These are phyloP conservation scores for Phycodurus eques DNA, from an alignment of 2,113 vertebrate genomes.

Conservation along the genomic window DNA sequence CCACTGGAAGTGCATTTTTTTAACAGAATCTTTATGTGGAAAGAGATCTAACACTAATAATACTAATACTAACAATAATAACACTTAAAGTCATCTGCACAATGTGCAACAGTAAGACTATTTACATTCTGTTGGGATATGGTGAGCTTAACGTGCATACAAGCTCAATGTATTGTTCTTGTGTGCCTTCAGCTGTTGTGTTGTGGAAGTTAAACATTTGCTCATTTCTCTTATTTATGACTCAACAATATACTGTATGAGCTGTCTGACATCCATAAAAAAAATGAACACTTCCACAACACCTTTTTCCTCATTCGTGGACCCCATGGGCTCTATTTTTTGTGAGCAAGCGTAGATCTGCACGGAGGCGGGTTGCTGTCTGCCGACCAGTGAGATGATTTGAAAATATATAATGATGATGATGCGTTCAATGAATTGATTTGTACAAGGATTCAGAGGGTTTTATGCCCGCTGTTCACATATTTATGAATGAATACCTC, in stretches of 20 bases:
- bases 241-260: neutral
- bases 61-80: slow-evolving; percentile 17
- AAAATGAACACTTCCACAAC: slow-evolving; percentile 43
- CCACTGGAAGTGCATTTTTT: neutral
- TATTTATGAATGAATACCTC: too few relatives aligned
- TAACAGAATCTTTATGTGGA: neutral
- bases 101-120: slow-evolving; percentile 3
- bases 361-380: too few relatives aligned
- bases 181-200: neutral
- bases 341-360: too few relatives aligned
- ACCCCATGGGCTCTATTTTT: neutral
- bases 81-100: slow-evolving; percentile 31
- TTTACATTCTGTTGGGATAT: neutral
- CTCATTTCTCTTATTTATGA: slow-evolving; percentile 29
- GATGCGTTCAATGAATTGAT: too few relatives aligned
- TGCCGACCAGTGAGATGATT: too few relatives aligned
- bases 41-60: slow-evolving; percentile 6
- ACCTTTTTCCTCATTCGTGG: slow-evolving; percentile 22
- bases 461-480: too few relatives aligned
- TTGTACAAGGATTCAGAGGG: too few relatives aligned
- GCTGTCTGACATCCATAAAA: neutral
- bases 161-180: neutral
- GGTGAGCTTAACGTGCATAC: neutral
- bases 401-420: too few relatives aligned
- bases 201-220: slow-evolving; percentile 27